Conservation (phyloP, 2,888 invertebrate species). For the Hipparchia semele region DNA sequence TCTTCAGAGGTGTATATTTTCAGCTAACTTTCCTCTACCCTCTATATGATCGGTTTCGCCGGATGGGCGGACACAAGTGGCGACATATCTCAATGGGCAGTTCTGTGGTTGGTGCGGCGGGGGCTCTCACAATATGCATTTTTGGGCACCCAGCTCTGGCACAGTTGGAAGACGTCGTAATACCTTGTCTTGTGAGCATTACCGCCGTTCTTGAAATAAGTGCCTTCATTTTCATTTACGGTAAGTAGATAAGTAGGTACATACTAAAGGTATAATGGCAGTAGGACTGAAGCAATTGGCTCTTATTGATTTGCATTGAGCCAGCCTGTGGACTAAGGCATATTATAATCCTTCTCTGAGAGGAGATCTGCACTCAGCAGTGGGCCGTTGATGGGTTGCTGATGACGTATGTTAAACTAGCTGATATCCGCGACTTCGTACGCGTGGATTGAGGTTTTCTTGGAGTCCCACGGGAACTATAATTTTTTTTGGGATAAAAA, state of each 20-base stretch:
- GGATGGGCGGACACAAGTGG: conserved; percentile 61
- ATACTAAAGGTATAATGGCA: neutral
- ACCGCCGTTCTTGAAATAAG: conserved; percentile 60
- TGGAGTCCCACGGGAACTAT: too few species aligned
- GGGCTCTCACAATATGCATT: conserved; percentile 50
- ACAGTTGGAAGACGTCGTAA: conserved; percentile 57
- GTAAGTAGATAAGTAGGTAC: conserved; percentile 44
- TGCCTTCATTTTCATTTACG: conserved; percentile 67
- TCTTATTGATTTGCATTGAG: too few species aligned
- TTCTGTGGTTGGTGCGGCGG: conserved; percentile 51
- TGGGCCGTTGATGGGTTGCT: too few species aligned
- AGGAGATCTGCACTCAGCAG: too few species aligned
- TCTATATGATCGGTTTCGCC: conserved; percentile 61
- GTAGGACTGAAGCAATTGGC: too few species aligned
- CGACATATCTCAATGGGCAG: conserved; percentile 51
- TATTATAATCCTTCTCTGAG: too few species aligned
- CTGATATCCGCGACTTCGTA: too few species aligned
- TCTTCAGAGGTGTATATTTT: conserved; percentile 36
- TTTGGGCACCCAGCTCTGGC: conserved; percentile 52
- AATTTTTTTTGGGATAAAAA: too few species aligned
- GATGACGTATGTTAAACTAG: too few species aligned
- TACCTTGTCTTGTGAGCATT: conserved; percentile 57
- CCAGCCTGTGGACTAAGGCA: too few species aligned
- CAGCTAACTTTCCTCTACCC: conserved; percentile 66
- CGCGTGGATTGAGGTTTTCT: too few species aligned